Conservation (phyloP, 2,113 vertebrate species). For the Pituophis catenifer region DNA sequence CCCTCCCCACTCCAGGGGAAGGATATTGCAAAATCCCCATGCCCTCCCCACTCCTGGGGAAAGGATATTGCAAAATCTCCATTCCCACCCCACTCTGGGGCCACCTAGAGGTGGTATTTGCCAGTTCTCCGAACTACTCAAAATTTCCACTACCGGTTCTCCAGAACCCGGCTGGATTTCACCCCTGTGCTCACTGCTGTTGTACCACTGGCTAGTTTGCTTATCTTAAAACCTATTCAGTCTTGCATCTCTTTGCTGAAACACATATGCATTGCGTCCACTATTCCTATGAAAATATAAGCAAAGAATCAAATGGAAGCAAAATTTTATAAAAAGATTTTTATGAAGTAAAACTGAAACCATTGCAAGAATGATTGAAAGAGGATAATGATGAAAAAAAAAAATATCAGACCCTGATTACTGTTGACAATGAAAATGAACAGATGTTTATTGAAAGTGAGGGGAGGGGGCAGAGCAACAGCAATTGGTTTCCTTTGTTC, state of each 20-base stretch:
- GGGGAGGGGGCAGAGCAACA: neutral
- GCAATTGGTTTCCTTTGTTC: constrained; percentile 16
- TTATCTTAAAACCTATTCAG: neutral
- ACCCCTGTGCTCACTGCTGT: neutral
- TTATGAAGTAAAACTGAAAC: neutral
- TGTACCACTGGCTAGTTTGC: neutral
- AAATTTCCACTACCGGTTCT: too few species aligned
- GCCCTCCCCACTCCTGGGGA: too few species aligned
- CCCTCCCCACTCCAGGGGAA: too few species aligned
- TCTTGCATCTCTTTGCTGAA: neutral
- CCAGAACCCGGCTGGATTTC: too few species aligned
- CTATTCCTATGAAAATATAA: constrained; percentile 1
- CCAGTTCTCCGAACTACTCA: too few species aligned
- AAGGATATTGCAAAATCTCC: too few species aligned
- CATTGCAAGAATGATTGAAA: neutral
- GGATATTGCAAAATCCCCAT: too few species aligned
- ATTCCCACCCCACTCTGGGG: too few species aligned
- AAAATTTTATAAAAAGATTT: constrained; percentile 19
- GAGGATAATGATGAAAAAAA: neutral
- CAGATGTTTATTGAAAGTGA: constrained; percentile 49
- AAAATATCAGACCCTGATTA: neutral
- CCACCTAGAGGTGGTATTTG: too few species aligned
- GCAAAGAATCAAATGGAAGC: constrained; percentile 18
- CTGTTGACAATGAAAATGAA: constrained; percentile 18
- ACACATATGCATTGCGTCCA: accelerated